Percentiles rank a stretch among this genome's conserved stretches.
Conservation (phyloP, 2,113 vertebrate genomes). For the Petrocephalus zakoni region DNA sequence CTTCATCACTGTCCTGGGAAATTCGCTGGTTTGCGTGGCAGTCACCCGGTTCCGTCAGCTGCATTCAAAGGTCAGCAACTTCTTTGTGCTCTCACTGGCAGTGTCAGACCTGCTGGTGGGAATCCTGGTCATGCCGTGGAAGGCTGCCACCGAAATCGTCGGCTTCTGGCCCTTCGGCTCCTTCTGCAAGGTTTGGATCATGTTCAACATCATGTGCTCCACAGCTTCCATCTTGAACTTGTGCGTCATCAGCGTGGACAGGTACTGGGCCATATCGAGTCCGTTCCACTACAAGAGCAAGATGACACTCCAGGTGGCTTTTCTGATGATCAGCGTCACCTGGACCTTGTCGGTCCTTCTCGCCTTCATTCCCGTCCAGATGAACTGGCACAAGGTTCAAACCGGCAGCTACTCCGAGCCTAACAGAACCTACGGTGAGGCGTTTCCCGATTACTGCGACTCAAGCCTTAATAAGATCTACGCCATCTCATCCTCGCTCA, state of each 20-base stretch:
- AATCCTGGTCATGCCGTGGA: conserved; percentile 97
- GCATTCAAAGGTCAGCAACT: conserved; percentile 96
- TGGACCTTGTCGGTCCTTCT: conserved; percentile 92
- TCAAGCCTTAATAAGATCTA: conserved; percentile 94
- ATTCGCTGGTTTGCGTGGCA: conserved; percentile 90
- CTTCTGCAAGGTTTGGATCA: conserved; percentile 95
- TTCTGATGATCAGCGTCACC: conserved; percentile 86
- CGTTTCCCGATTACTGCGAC: conserved; percentile 80
- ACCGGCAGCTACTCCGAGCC: conserved; percentile 61
- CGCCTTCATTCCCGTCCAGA: conserved; percentile 95
- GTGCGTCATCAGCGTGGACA: conserved; percentile 95
- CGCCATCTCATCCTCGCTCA: conserved; percentile 93
- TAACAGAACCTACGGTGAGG: conserved; percentile 65
- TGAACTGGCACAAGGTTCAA: conserved; percentile 94
- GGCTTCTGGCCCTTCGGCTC: conserved; percentile 96
- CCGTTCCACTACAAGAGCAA: conserved; percentile 94
- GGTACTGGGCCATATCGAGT: conserved; percentile 97
- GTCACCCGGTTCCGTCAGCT: conserved; percentile 94
- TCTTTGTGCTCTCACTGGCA: conserved; percentile 94
- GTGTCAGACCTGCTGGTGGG: conserved; percentile 94
- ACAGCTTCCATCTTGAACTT: conserved; percentile 97
- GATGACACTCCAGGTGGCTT: conserved; percentile 95
- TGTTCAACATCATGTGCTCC: conserved; percentile 98
- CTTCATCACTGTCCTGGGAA: conserved; percentile 89
- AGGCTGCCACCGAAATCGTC: conserved; percentile 87